Conservation (phyloP, 2,113 vertebrate species). For the Indri indri region DNA sequence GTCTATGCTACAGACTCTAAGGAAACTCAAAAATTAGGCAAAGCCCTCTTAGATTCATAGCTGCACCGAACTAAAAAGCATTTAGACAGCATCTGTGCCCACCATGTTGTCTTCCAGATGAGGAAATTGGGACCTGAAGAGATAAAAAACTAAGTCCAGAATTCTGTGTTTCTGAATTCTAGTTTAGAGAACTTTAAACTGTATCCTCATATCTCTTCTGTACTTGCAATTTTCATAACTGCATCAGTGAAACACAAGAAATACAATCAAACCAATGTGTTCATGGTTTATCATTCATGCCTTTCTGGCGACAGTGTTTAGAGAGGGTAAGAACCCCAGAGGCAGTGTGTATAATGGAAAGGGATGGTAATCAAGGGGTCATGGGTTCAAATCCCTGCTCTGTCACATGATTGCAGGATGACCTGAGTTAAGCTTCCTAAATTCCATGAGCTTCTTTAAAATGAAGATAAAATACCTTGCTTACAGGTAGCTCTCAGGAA, state of each 20-base stretch:
- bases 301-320: not conserved
- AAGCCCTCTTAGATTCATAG: not conserved
- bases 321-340: not conserved
- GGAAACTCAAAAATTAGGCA: not conserved
- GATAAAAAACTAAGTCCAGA: not conserved
- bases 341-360: not conserved
- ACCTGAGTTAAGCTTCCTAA: not conserved
- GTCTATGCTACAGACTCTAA: not conserved
- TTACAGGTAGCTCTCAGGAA: not conserved
- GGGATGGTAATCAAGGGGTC: too few relatives aligned
- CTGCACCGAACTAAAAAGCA: not conserved
- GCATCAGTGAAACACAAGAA: not conserved
- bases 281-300: not conserved
- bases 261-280: not conserved
- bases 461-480: not conserved
- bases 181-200: not conserved
- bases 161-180: not conserved
- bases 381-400: not conserved
- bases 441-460: not conserved
- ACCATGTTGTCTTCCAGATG: not conserved
- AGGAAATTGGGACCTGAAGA: not conserved
- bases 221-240: not conserved
- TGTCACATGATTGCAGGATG: not conserved
- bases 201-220: not conserved
- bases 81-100: not conserved